Evolutionary conservation across 2,797 vertebrate species (phyloP).

Genomic region (Falco berigora): DNA sequence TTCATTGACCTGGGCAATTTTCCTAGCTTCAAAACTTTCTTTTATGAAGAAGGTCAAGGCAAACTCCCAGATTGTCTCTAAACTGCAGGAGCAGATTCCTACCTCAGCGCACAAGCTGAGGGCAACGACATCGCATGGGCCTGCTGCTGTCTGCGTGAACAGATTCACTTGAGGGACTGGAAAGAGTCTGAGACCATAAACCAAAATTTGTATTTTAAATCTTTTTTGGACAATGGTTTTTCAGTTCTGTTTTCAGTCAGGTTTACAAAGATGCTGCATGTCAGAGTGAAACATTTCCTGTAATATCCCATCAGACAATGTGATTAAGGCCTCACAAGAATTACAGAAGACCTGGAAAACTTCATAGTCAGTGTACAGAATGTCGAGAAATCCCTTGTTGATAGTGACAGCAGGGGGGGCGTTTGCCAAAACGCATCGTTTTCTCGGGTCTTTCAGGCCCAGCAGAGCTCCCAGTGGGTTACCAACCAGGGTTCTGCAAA

Average conservation of each 20-base stretch:
- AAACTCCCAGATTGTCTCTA: background rate
- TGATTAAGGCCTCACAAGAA: background rate
- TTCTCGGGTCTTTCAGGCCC: background rate
- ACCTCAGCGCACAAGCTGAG: background rate
- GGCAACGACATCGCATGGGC: rapidly evolving
- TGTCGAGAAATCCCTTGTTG: background rate
- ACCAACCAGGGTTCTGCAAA: background rate
- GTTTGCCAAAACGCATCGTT: rapidly evolving
- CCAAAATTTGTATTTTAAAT: background rate
- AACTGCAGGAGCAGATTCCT: background rate
- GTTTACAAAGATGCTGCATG: background rate
- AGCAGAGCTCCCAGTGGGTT: background rate
- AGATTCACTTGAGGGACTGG: background rate
- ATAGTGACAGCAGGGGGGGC: background rate
- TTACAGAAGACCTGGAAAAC: background rate
- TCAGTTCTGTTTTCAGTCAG: background rate
- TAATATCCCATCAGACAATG: background rate
- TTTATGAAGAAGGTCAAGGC: background rate
- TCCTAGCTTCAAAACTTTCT: background rate
- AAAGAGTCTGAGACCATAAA: background rate
- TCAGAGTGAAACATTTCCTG: background rate
- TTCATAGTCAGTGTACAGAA: too few species aligned
- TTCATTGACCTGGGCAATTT: background rate
- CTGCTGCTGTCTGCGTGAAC: background rate
- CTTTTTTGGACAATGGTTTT: background rate